These are phyloP conservation scores for Mythimna lalbum DNA, from an alignment of 2,888 invertebrate species.

Conservation along the genomic window DNA sequence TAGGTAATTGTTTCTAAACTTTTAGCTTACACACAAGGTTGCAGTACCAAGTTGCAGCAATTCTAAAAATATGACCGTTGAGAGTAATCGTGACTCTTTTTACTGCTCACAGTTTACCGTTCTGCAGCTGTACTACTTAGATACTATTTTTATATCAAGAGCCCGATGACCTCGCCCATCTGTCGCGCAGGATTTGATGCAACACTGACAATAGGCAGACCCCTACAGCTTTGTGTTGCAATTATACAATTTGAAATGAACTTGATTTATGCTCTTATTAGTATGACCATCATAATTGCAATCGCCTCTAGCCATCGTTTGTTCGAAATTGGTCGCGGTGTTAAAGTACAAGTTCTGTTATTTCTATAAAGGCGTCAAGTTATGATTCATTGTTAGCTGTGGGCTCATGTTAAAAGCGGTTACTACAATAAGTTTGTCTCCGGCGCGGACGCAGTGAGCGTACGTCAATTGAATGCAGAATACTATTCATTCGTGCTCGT, in stretches of 20 bases:
- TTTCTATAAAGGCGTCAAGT: slow-evolving; percentile 65
- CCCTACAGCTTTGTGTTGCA: slow-evolving; percentile 74
- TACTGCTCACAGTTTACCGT: slow-evolving; percentile 63
- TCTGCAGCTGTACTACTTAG: slow-evolving; percentile 64
- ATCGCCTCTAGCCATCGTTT: slow-evolving; percentile 32
- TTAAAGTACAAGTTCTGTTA: slow-evolving; percentile 56
- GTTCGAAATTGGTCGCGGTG: slow-evolving; percentile 55
- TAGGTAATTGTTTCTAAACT: slow-evolving; percentile 57
- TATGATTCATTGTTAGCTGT: slow-evolving; percentile 75
- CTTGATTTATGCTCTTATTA: slow-evolving; percentile 64
- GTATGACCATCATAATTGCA: slow-evolving; percentile 38
- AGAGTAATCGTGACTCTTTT: slow-evolving; percentile 57
- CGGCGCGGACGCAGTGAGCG: slow-evolving; percentile 70
- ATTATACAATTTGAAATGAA: slow-evolving; percentile 65
- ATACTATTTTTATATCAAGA: slow-evolving; percentile 70
- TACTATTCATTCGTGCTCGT: slow-evolving; percentile 78
- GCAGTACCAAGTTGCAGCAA: slow-evolving; percentile 48
- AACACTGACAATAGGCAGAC: slow-evolving; percentile 76
- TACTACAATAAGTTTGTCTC: slow-evolving; percentile 76
- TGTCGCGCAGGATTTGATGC: slow-evolving; percentile 76
- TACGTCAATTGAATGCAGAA: slow-evolving; percentile 84
- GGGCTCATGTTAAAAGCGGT: slow-evolving; percentile 71
- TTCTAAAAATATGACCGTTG: slow-evolving; percentile 62
- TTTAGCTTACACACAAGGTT: slow-evolving; percentile 57
- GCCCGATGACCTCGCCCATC: slow-evolving; percentile 77